phyloP scores from a whole-genome alignment of 2,797 vertebrate genomes.

The Cuniculus paca region DNA sequence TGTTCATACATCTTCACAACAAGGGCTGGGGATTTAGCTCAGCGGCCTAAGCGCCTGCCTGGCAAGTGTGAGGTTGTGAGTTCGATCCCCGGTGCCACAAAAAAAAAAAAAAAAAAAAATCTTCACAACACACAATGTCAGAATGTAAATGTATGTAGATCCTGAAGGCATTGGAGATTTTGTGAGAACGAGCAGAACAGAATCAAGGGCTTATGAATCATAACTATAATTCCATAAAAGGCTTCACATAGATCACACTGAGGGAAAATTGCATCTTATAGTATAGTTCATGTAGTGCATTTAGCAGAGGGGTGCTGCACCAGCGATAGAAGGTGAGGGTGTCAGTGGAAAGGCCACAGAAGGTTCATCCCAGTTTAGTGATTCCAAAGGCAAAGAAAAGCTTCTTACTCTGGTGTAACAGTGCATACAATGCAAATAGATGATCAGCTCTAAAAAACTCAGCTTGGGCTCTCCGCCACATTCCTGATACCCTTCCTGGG shows the following conservation, averaged over 20 bases:
- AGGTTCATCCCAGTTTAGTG: slow-evolving; percentile 11
- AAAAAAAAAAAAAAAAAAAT: background rate
- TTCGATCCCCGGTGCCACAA: too few species aligned
- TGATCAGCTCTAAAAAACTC: background rate
- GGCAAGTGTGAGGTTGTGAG: too few species aligned
- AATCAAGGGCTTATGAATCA: background rate
- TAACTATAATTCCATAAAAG: background rate
- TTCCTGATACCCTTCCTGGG: background rate
- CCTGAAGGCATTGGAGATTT: slow-evolving; percentile 18
- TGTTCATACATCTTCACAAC: slow-evolving; percentile 30
- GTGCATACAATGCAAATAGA: slow-evolving; percentile 32
- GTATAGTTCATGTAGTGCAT: background rate
- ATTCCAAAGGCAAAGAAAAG: slow-evolving; percentile 11
- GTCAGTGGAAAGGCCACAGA: background rate
- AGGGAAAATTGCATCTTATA: background rate
- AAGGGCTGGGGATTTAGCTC: background rate
- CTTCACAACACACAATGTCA: too few species aligned
- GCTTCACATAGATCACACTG: slow-evolving; percentile 5
- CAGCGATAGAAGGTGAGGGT: background rate
- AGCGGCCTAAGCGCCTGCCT: too few species aligned
- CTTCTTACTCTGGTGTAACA: background rate
- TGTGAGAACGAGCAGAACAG: background rate
- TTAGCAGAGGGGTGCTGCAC: background rate
- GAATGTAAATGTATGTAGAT: too few species aligned
- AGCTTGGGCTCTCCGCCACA: background rate